Evolutionary conservation across 64 coral and sea anemone species (phyloP).

Genomic region (Dendronephthya gigantea): DNA sequence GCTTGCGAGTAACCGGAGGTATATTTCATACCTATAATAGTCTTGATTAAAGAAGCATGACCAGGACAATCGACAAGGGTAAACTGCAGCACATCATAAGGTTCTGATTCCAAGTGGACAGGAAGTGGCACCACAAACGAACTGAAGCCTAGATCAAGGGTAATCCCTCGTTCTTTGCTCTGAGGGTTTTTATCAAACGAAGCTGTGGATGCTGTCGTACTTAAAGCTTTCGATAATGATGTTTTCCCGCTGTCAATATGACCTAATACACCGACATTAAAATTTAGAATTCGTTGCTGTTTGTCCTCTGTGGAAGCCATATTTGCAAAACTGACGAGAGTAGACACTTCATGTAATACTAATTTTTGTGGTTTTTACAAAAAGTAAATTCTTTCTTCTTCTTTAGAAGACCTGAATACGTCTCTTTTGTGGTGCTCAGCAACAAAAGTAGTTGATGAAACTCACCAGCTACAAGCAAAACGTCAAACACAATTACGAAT

Average conservation of each 20-base stretch:
- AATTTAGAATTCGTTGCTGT: slow-evolving; percentile 50
- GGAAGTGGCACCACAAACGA: slow-evolving; percentile 74
- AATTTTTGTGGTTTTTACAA: too few species aligned
- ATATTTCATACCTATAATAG: slow-evolving; percentile 79
- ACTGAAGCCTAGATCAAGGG: slow-evolving; percentile 80
- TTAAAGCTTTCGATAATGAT: slow-evolving; percentile 80
- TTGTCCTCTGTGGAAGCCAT: neutral
- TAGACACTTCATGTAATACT: neutral
- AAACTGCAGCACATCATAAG: slow-evolving; percentile 68
- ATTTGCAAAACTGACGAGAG: neutral
- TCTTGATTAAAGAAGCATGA: slow-evolving; percentile 89
- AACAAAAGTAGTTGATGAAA: too few species aligned
- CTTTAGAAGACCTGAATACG: too few species aligned
- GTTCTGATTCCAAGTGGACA: slow-evolving; percentile 32
- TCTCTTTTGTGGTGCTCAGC: too few species aligned
- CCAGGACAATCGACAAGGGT: slow-evolving; percentile 90
- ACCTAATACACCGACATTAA: slow-evolving; percentile 88
- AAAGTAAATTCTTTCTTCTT: too few species aligned
- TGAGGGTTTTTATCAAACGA: slow-evolving; percentile 99
- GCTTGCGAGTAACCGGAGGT: neutral
- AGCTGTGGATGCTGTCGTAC: slow-evolving; percentile 91
- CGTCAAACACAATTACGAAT: too few species aligned
- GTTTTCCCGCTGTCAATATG: slow-evolving; percentile 97
- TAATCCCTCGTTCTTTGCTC: slow-evolving; percentile 87
- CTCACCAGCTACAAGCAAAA: too few species aligned